Base-by-base conservation (phyloP, 2,888 invertebrate species). In the Sinhomidia bicolor region DNA sequence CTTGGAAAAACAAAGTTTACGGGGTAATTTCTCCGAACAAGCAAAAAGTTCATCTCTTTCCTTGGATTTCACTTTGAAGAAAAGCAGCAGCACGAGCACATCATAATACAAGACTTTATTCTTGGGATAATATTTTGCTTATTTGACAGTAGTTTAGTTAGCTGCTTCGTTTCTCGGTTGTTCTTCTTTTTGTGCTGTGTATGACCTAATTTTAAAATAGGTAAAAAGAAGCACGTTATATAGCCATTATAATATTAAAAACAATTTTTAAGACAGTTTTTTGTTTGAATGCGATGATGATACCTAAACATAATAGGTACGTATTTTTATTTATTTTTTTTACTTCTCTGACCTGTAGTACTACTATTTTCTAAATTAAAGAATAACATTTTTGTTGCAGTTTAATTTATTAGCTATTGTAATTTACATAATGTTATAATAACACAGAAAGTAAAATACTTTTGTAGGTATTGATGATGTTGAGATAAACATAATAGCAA, bases 21-120 rank as follows among this genome's bases (percentile, higher is more conserved):
- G 29, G n/a, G 29, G 29, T 10, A 51, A 10, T 51, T n/a, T 51
- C 60, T 41, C 17, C 9, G 44, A 51, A 74, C 47, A 74, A 51
- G 71, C 44, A 6, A 7, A 74, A 74, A 74, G 74, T 74, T 74
- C 74, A 74, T 74, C 74, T 74, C 26, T 47, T 44, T n/a, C n/a
- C 44, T 32, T 14, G 14, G 32, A 65, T 32, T 29, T 65, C 65
- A 32, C 14, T 65, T 65, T 32, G 7, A 65, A 65, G n/a, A n/a
- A n/a, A n/a, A n/a, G n/a, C n/a, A n/a, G n/a, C n/a, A n/a, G n/a
- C n/a, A n/a, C n/a, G n/a, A n/a, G n/a, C n/a, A n/a, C n/a, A n/a
- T n/a, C n/a, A n/a, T n/a, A n/a, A n/a, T n/a, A n/a, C 65, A 65
- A 65, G 26, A 62, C 26, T 29, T 4, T 29, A 62, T 29, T 9